phyloP scores from a whole-genome alignment of 2,113 vertebrate genomes.

The Podarcis cretensis region DNA sequence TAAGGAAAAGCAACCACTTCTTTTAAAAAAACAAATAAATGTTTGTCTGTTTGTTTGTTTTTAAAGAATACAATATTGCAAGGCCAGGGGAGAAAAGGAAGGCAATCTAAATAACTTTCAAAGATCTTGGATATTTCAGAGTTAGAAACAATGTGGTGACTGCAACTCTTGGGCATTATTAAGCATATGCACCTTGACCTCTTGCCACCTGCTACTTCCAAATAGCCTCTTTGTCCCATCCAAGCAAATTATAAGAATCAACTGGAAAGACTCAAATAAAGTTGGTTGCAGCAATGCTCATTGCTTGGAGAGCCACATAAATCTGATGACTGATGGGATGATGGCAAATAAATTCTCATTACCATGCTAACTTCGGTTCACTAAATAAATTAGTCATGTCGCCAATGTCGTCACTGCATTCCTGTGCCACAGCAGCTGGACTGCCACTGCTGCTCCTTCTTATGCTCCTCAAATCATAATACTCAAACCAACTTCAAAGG shows the following conservation, averaged over 20 bases:
- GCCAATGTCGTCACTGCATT: slow-evolving; percentile 59
- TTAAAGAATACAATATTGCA: background rate
- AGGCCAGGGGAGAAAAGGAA: background rate
- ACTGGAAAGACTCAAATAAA: slow-evolving; percentile 67
- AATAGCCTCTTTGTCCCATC: slow-evolving; percentile 17
- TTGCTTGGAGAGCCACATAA: slow-evolving; percentile 63
- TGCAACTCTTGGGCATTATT: background rate
- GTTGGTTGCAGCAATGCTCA: slow-evolving; percentile 59
- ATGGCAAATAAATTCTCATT: slow-evolving; percentile 72
- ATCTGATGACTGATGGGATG: slow-evolving; percentile 66
- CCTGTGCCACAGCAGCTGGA: slow-evolving; percentile 16
- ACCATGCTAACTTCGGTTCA: slow-evolving; percentile 71
- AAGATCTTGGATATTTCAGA: background rate
- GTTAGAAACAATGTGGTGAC: background rate
- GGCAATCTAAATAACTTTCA: background rate
- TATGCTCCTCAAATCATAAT: slow-evolving; percentile 49
- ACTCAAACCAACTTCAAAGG: slow-evolving; percentile 59
- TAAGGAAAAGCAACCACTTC: background rate
- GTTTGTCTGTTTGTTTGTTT: background rate
- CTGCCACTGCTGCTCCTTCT: slow-evolving; percentile 43
- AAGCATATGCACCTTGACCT: background rate
- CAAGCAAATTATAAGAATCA: slow-evolving; percentile 64
- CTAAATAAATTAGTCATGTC: slow-evolving; percentile 71
- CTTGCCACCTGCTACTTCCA: slow-evolving; percentile 47
- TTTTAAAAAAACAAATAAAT: background rate